Base-by-base conservation (phyloP, 1,140 invertebrate genomes). In the Diploscapter pachys region DNA sequence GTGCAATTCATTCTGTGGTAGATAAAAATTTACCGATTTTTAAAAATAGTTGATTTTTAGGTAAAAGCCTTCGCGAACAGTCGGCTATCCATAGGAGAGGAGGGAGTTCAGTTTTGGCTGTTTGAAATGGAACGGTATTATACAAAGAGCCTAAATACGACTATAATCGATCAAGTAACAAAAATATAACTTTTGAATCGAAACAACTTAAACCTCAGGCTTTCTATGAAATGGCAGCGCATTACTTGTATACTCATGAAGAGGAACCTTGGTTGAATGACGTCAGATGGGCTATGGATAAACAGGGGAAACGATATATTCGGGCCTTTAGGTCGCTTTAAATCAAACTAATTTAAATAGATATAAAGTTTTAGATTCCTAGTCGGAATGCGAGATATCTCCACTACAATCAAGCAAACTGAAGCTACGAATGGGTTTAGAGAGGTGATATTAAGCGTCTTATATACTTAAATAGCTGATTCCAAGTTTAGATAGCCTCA, bases 51-150 rank as follows among this genome's bases (percentile, higher is more conserved):
- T 31, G 31, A 31, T 31, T 31, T 31, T 31, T 31, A 31, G 31
- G 31, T 67, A 3, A 54, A 51, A 5, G 90, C 89, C 31, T 89
- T 96, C 77, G 94, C 96, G 85, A 90, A 90, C 64, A 92, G 91
- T 0, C 89, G 90, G 0, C 95, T 92, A 84, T 91, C 95, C 52
- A 87, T 87, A 31, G 87, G 85, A 8, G 89, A 90, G 90, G 91
- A 0, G 83, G 92, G 0, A 94, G 93, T 93, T 0, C 93, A 95
- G 86, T 95, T 93, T 1, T 97, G 94, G 94, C 85, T 96, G 2
- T 88, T 93, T 71, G 91, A 90, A 54, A 96, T 94, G 82, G 86
- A 93, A 0, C 90, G 89, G 54, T 95, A 94, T 82, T 88, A 89
- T 90, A 4, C 87, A 90, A 75, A 92, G 92, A 81, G 88, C 90